Percentiles rank a stretch among this genome's conserved stretches.
phyloP scores from a whole-genome alignment of 2,888 invertebrate genomes.

The Eretmocerus hayati region DNA sequence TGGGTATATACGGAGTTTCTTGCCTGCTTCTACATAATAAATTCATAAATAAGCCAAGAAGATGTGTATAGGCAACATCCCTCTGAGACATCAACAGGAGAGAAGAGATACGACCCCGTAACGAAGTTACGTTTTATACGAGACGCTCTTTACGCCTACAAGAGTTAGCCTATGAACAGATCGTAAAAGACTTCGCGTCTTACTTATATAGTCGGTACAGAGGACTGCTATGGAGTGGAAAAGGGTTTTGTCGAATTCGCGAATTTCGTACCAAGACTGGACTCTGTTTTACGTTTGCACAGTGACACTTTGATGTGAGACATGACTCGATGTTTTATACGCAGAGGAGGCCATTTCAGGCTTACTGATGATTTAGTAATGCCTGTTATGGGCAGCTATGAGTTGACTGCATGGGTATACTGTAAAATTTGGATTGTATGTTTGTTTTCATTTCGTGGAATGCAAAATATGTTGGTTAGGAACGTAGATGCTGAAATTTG shows the following conservation, averaged over 20 bases:
- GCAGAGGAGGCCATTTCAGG: constrained; percentile 1
- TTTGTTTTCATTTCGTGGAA: constrained; percentile 16
- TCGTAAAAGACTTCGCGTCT: constrained; percentile 13
- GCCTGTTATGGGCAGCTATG: too few relatives aligned
- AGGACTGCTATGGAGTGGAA: background rate
- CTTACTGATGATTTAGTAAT: constrained; percentile 11
- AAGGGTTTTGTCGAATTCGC: constrained; percentile 5
- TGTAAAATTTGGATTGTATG: too few relatives aligned
- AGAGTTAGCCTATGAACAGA: background rate
- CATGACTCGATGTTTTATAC: background rate
- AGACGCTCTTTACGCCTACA: constrained; percentile 22
- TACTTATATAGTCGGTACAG: too few relatives aligned
- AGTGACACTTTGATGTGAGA: constrained; percentile 9
- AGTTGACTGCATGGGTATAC: too few relatives aligned
- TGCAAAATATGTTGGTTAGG: constrained; percentile 16
- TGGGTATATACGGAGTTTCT: too few relatives aligned
- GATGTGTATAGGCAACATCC: constrained; percentile 16
- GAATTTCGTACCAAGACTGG: constrained; percentile 3
- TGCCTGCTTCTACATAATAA: constrained; percentile 16
- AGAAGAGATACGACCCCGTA: constrained; percentile 19
- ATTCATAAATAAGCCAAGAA: constrained; percentile 30
- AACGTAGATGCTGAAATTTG: constrained; percentile 20
- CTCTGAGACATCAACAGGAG: constrained; percentile 24
- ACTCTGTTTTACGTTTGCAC: constrained; percentile 2
- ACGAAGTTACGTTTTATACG: constrained; percentile 34